Conservation (phyloP, 2,888 invertebrate species). For the Cephus pygmeus region DNA sequence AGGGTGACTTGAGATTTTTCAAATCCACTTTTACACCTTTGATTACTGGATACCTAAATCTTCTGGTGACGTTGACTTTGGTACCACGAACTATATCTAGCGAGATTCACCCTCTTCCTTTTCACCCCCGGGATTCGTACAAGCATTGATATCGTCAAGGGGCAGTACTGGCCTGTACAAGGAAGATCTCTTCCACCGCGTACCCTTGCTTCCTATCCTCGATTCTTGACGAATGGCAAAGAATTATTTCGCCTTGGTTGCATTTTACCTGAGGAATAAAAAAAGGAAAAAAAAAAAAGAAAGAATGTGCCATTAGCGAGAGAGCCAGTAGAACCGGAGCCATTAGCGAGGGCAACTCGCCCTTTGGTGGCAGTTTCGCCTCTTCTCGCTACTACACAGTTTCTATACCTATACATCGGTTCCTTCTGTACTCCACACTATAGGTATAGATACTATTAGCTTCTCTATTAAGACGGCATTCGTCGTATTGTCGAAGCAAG, state of each 20-base stretch:
- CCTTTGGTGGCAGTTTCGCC: neutral
- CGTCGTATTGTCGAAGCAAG: slow-evolving; percentile 12
- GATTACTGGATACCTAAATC: neutral
- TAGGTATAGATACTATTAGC: neutral
- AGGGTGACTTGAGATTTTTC: neutral
- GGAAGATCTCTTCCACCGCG: neutral
- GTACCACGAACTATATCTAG: neutral
- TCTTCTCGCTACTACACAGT: neutral
- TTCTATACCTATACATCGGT: neutral
- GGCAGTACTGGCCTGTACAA: neutral
- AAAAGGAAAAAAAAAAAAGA: neutral
- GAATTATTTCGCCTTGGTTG: neutral
- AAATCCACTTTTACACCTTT: neutral
- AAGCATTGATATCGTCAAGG: neutral
- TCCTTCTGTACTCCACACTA: neutral
- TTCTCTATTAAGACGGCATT: slow-evolving; percentile 5
- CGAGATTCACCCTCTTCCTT: neutral
- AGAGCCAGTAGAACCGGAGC: neutral
- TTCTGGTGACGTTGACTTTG: too few relatives aligned
- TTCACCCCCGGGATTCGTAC: neutral
- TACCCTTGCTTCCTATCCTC: neutral
- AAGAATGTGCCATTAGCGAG: slow-evolving; percentile 6
- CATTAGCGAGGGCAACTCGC: slow-evolving; percentile 1
- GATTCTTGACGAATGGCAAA: neutral
- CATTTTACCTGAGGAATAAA: neutral